A percentile compares a stretch with the other conserved stretches of the same genome.
Conservation (phyloP, 53 echinoderm and acorn worm species). For the Crossaster papposus region DNA sequence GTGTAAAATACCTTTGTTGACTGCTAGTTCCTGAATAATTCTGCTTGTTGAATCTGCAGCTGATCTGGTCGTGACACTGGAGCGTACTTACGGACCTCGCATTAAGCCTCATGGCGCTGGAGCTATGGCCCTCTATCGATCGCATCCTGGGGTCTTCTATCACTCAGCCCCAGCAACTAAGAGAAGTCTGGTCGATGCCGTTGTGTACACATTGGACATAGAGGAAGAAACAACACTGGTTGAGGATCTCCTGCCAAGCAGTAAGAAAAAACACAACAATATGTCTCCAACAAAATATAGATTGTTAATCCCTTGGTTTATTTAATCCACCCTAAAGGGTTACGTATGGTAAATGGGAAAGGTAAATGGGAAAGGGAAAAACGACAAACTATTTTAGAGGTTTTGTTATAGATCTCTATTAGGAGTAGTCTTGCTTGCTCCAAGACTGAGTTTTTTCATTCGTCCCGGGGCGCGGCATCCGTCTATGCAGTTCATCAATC, state of each 20-base stretch:
- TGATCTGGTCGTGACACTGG: neutral
- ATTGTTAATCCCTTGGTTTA: too few species aligned
- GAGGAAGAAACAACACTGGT: neutral
- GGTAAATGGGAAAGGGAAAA: too few species aligned
- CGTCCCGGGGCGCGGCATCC: too few species aligned
- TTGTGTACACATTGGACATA: constrained; percentile 67
- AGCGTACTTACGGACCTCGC: neutral
- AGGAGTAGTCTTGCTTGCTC: too few species aligned
- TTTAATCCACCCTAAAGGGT: too few species aligned
- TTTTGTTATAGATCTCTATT: too few species aligned
- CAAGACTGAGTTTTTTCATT: too few species aligned
- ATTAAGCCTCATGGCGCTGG: constrained; percentile 56
- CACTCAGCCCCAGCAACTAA: constrained; percentile 56
- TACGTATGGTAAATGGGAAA: too few species aligned
- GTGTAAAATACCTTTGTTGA: too few species aligned
- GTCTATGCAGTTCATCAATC: too few species aligned
- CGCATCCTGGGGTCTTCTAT: constrained; percentile 49
- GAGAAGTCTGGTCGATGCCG: constrained; percentile 70
- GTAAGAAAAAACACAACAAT: neutral
- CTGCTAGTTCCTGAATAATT: neutral
- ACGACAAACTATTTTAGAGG: too few species aligned
- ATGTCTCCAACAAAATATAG: too few species aligned
- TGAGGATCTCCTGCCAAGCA: neutral
- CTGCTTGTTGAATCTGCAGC: neutral
- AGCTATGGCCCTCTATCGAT: constrained; percentile 77